Percentiles rank a stretch among this genome's conserved stretches.
Conservation (phyloP, 92 coral and sea anemone species). For the Actinernus sp. region DNA sequence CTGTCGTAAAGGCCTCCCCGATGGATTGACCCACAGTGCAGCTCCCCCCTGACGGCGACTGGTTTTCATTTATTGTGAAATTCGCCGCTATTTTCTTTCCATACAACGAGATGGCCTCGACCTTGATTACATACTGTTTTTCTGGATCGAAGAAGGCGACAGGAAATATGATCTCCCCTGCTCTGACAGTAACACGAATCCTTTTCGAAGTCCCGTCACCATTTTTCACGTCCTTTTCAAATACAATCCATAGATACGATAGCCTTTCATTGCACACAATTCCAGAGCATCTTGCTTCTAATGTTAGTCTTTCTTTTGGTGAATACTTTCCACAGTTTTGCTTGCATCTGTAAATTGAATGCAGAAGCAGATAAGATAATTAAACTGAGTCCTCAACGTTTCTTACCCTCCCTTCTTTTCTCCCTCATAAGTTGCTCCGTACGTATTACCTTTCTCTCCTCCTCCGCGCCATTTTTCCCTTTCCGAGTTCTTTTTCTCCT, state of each 20-base stretch:
- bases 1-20: slow-evolving; percentile 77
- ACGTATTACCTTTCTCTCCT: too few relatives aligned
- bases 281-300: slow-evolving; percentile 54
- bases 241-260: slow-evolving; percentile 18
- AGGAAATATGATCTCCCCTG: neutral
- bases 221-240: slow-evolving; percentile 4
- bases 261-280: slow-evolving; percentile 28
- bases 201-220: slow-evolving; percentile 3
- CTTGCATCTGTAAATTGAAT: slow-evolving; percentile 45
- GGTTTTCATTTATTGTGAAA: slow-evolving; percentile 54
- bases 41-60: slow-evolving; percentile 79
- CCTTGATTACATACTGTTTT: slow-evolving; percentile 8
- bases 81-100: slow-evolving; percentile 8
- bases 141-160: slow-evolving; percentile 3
- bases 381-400: too few relatives aligned
- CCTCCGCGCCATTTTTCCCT: too few relatives aligned
- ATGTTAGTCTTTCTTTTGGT: slow-evolving; percentile 18
- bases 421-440: too few relatives aligned
- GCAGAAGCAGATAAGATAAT: too few relatives aligned
- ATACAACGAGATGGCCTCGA: slow-evolving; percentile 8
- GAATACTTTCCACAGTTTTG: slow-evolving; percentile 58
- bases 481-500: too few relatives aligned
- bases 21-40: slow-evolving; percentile 58
- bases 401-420: too few relatives aligned
- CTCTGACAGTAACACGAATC: neutral